These are phyloP conservation scores for Atrichornis clamosus DNA, from an alignment of 2,113 vertebrate genomes.

Conservation along the genomic window DNA sequence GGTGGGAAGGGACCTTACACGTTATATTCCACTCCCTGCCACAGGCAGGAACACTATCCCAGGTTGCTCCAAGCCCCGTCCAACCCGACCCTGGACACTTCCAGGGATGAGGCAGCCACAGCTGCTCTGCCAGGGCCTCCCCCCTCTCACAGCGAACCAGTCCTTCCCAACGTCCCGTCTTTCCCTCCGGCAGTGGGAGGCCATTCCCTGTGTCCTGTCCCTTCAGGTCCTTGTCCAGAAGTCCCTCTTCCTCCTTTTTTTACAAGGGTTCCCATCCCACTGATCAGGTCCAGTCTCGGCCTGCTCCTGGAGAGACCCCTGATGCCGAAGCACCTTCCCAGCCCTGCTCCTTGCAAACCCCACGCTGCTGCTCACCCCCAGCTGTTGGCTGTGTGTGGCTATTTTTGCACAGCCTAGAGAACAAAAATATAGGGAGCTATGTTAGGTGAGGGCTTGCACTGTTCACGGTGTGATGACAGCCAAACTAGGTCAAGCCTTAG, in stretches of 20 bases:
- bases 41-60: not conserved
- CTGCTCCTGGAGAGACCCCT: accelerated
- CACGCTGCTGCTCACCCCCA: not conserved
- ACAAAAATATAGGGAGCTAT: not conserved
- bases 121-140: not conserved
- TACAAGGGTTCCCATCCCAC: not conserved
- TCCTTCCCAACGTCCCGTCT: not conserved
- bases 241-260: not conserved
- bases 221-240: not conserved
- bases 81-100: not conserved
- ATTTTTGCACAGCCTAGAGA: not conserved
- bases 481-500: slow-evolving; percentile 14
- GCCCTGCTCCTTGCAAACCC: not conserved
- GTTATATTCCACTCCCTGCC: not conserved
- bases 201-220: not conserved
- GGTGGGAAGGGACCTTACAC: not conserved
- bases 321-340: not conserved
- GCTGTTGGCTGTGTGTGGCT: not conserved
- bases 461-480: not conserved
- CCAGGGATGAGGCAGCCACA: not conserved
- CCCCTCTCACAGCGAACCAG: not conserved
- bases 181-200: not conserved
- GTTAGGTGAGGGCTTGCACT: not conserved
- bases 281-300: not conserved
- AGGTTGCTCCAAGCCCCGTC: not conserved